Base-by-base conservation (phyloP, 2,888 invertebrate genomes). In the Saturnia pavonia region DNA sequence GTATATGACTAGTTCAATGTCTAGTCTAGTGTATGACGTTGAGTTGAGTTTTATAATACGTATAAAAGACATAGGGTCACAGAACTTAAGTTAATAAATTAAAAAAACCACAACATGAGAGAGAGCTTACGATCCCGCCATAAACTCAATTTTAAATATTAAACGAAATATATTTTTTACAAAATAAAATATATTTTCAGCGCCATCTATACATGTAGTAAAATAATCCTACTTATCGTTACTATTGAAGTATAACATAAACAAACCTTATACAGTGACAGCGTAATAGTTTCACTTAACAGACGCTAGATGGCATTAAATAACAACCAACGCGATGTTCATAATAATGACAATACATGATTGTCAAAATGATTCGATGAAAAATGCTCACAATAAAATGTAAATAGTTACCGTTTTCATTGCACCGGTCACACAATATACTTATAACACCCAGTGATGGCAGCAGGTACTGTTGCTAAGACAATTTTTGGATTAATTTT, bases 381-480 rank as follows among this genome's bases (percentile, higher is more conserved):
- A 72, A 72, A 73, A 71, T 22, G 75, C 77, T 79, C 74, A 74
- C 74, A 76, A 73, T 78, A 86, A 83, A 85, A 88, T 88, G 85
- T 84, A 82, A 80, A 78, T 80, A 81, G 73, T 73, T 74, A 71
- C 57, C 74, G 69, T 72, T 71, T 69, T 74, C 63, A 70, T 71
- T 67, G 67, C 72, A 71, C 72, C 74, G 74, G 73, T 72, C 72
- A 69, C 72, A 42, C 67, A 67, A 67, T 43, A 67, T 45, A 25
- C 9, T 67, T 45, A 67, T 65, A 69, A 69, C 73, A 70, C 25
- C 69, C 72, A 74, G 74, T 73, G 74, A 91, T 92, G 92, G 85
- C 85, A 74, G 82, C 85, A 74, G 82, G 85, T 25, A 85, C 80
- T 74, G 75, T 91, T 60, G 83, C 86, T n/a, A 91, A 82, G 74